Conservation (phyloP, 1,140 invertebrate genomes). For the Macrocentrus cingulum region DNA sequence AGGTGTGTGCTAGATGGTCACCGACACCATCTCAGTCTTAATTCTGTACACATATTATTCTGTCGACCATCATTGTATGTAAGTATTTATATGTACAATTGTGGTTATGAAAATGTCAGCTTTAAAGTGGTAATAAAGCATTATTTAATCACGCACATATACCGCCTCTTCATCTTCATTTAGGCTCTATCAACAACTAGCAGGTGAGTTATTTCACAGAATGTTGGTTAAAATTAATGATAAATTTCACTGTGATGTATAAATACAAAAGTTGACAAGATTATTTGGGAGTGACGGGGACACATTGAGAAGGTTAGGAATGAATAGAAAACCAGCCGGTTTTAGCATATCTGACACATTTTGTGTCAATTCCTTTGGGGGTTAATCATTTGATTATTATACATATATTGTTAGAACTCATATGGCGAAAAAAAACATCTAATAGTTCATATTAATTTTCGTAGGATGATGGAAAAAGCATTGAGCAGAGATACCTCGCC, state of each 20-base stretch:
- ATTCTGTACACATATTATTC: constrained; percentile 23
- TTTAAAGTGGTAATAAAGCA: background rate
- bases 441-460: too few relatives aligned
- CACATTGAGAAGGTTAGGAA: constrained; percentile 32
- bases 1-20: background rate
- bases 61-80: constrained; percentile 19
- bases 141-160: too few relatives aligned
- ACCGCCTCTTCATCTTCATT: too few relatives aligned
- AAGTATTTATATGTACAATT: too few relatives aligned
- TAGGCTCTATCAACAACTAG: background rate
- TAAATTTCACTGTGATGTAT: too few relatives aligned
- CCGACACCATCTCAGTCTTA: background rate
- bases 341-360: constrained; percentile 2
- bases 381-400: background rate
- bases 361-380: background rate
- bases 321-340: background rate
- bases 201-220: constrained; percentile 23
- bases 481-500: constrained; percentile 40
- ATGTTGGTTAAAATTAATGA: too few relatives aligned
- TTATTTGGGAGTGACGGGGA: background rate
- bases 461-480: constrained; percentile 42
- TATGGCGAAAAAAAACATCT: background rate
- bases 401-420: background rate
- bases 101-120: background rate
- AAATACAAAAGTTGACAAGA: too few relatives aligned